Percentiles rank a stretch among this genome's conserved stretches.
Conservation (phyloP, 1,140 invertebrate species). For the Polypedilum vanderplanki region DNA sequence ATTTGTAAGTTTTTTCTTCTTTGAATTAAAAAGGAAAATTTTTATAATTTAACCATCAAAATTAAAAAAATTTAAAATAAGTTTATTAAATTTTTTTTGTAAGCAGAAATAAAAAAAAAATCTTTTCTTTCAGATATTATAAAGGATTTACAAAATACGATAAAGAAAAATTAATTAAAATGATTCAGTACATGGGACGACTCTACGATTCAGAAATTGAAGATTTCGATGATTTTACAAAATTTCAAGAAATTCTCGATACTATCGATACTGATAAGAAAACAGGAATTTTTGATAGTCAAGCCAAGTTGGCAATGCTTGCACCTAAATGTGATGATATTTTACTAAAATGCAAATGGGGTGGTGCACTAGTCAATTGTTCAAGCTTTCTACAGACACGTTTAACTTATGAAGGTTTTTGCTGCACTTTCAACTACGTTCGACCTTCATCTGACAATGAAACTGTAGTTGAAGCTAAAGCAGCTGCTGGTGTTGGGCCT, state of each 20-base stretch:
- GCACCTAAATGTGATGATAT: slow-evolving; percentile 48
- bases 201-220: slow-evolving; percentile 34
- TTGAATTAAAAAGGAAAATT: background rate
- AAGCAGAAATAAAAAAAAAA: too few relatives aligned
- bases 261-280: slow-evolving; percentile 33
- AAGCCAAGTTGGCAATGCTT: slow-evolving; percentile 40
- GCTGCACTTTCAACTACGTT: slow-evolving; percentile 53
- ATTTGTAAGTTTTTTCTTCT: slow-evolving; percentile 36
- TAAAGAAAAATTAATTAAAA: slow-evolving; percentile 30
- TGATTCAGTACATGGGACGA: slow-evolving; percentile 33
- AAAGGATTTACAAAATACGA: background rate
- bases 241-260: slow-evolving; percentile 25
- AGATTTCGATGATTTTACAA: slow-evolving; percentile 26
- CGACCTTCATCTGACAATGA: slow-evolving; percentile 22
- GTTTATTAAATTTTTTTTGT: too few relatives aligned
- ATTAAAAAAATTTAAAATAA: too few relatives aligned
- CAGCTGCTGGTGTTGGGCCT: slow-evolving; percentile 34
- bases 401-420: slow-evolving; percentile 50
- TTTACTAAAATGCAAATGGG: slow-evolving; percentile 46
- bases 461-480: background rate
- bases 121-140: too few relatives aligned
- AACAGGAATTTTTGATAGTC: slow-evolving; percentile 32
- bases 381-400: slow-evolving; percentile 44
- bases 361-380: slow-evolving; percentile 42
- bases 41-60: background rate